Percentiles rank a stretch among this genome's conserved stretches.
These are phyloP conservation scores for Oryzaephilus surinamensis DNA, from an alignment of 1,140 invertebrate species.

Conservation along the genomic window DNA sequence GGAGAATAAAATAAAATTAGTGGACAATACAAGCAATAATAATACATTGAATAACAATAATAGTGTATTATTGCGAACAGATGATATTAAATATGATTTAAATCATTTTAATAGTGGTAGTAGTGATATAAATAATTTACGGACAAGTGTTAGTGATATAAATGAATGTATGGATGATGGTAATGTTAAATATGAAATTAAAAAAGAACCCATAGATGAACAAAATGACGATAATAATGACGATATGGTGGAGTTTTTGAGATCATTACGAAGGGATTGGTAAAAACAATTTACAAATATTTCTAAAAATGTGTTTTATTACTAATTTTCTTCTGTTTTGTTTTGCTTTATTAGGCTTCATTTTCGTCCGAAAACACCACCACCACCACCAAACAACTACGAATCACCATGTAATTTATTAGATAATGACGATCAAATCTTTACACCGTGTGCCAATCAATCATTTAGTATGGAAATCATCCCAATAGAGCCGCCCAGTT, in stretches of 20 bases:
- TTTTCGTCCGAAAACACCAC: conserved; percentile 63
- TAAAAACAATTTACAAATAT: no score
- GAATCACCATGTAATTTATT: conserved; percentile 26
- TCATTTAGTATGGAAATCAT: conserved; percentile 47
- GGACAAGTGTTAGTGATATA: conserved; percentile 17
- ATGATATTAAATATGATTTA: conserved; percentile 15
- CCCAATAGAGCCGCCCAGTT: conserved; percentile 23
- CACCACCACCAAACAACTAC: conserved; percentile 43
- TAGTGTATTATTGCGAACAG: conserved; percentile 14
- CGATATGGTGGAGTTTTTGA: no score
- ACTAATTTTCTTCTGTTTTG: neutral
- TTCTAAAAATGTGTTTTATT: no score
- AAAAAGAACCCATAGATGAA: no score
- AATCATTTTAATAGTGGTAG: conserved; percentile 8
- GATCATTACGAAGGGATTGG: no score
- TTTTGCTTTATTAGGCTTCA: conserved; percentile 46
- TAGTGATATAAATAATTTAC: conserved; percentile 12
- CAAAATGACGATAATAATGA: neutral
- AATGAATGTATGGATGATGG: conserved; percentile 16
- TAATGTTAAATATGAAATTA: conserved; percentile 14
- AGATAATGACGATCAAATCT: conserved; percentile 28
- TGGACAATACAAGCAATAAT: conserved; percentile 3
- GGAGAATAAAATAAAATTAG: neutral
- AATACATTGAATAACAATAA: conserved; percentile 11
- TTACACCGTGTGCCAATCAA: conserved; percentile 41